phyloP scores from a whole-genome alignment of 2,888 invertebrate genomes.

The Steinernema carpocapsae region DNA sequence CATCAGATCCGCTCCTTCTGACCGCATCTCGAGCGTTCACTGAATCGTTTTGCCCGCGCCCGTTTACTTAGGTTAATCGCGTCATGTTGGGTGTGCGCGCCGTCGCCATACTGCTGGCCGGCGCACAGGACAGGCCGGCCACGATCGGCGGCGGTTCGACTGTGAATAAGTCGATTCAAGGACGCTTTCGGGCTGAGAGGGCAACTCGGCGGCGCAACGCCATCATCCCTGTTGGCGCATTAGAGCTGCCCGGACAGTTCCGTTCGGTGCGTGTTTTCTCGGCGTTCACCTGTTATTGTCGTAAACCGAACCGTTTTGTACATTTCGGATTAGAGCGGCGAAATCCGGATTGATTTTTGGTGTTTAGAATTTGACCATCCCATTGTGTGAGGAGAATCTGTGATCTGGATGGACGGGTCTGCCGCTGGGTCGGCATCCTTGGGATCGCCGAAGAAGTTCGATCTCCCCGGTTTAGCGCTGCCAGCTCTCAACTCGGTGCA shows the following conservation, averaged over 20 bases:
- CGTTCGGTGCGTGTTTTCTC: conserved; percentile 4
- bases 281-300: not conserved
- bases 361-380: conserved; percentile 8
- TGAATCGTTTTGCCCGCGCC: conserved; percentile 31
- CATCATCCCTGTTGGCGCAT: conserved; percentile 1
- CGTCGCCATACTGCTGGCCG: conserved; percentile 19
- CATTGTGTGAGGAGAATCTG: not conserved
- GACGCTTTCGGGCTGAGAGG: conserved; percentile 4
- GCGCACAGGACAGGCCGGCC: not conserved
- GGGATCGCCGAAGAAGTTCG: conserved; percentile 47
- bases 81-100: conserved; percentile 33
- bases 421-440: conserved; percentile 23
- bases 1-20: not conserved
- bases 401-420: conserved; percentile 31
- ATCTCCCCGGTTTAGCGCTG: conserved; percentile 53
- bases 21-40: conserved; percentile 10
- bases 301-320: no score
- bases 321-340: not conserved
- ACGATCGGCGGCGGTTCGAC: conserved; percentile 6
- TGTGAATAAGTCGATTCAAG: conserved; percentile 35
- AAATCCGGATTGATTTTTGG: not conserved
- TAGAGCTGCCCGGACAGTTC: not conserved
- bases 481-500: conserved; percentile 57
- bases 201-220: conserved; percentile 12
- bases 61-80: conserved; percentile 35